Conservation (phyloP, 2,797 vertebrate species). For the Sebastes hopkinsi region DNA sequence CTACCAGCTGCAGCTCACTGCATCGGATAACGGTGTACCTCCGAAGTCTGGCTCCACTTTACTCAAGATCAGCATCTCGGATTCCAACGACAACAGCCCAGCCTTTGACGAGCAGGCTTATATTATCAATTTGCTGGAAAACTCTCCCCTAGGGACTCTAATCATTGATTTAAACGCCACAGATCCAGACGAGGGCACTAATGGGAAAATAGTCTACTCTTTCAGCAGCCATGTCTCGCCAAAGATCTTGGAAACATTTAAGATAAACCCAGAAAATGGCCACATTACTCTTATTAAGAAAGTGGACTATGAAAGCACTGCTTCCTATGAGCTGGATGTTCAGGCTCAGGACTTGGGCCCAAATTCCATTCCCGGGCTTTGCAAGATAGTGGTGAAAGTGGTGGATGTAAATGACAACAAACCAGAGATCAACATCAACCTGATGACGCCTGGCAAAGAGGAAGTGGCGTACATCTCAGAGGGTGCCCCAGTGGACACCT, state of each 20-base stretch:
- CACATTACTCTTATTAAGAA: slow-evolving; percentile 92
- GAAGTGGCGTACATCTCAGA: slow-evolving; percentile 94
- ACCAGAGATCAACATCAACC: slow-evolving; percentile 94
- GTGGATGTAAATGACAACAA: slow-evolving; percentile 98
- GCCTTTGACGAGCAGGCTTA: slow-evolving; percentile 90
- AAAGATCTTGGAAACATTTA: slow-evolving; percentile 93
- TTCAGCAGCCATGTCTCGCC: slow-evolving; percentile 95
- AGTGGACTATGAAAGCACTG: slow-evolving; percentile 92
- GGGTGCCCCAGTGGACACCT: slow-evolving; percentile 91
- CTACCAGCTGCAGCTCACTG: slow-evolving; percentile 93
- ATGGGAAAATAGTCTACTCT: slow-evolving; percentile 94
- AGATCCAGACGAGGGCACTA: slow-evolving; percentile 96
- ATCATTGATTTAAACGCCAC: slow-evolving; percentile 96
- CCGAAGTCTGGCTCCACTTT: slow-evolving; percentile 91
- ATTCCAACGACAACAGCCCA: slow-evolving; percentile 98
- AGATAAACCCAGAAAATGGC: slow-evolving; percentile 91
- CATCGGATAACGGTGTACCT: slow-evolving; percentile 92
- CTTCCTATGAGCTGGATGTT: slow-evolving; percentile 94
- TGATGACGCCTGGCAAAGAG: slow-evolving; percentile 95
- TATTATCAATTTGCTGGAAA: slow-evolving; percentile 88
- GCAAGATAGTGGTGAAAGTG: slow-evolving; percentile 95
- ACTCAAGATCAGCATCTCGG: slow-evolving; percentile 93
- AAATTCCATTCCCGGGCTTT: slow-evolving; percentile 96
- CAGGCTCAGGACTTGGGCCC: slow-evolving; percentile 97
- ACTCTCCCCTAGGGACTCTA: slow-evolving; percentile 89